phyloP scores from a whole-genome alignment of 2,113 vertebrate genomes.

The Climacteris rufus region DNA sequence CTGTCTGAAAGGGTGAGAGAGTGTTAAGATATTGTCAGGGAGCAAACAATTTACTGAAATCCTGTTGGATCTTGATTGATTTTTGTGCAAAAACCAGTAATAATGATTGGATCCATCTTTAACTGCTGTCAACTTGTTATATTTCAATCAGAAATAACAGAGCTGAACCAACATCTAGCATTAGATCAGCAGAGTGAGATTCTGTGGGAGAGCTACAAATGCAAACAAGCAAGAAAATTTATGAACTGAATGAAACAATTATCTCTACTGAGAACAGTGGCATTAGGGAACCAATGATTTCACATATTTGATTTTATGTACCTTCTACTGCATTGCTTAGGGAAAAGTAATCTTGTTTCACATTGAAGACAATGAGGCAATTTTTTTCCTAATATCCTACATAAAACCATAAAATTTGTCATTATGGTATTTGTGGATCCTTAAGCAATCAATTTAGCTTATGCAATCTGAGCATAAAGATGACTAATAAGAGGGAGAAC shows the following conservation, averaged over 20 bases:
- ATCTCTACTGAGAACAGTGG: slow-evolving; percentile 2
- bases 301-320: slow-evolving; percentile 41
- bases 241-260: slow-evolving; percentile 50
- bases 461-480: neutral
- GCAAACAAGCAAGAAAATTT: slow-evolving; percentile 53
- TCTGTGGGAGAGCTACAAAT: neutral
- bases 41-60: neutral
- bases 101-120: neutral
- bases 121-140: neutral
- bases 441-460: slow-evolving; percentile 44
- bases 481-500: neutral
- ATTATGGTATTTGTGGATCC: slow-evolving; percentile 28
- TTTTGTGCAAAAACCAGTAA: neutral
- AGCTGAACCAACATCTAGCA: neutral
- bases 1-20: neutral
- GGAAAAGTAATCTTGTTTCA: slow-evolving; percentile 33
- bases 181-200: neutral
- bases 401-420: slow-evolving; percentile 5
- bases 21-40: neutral
- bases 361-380: neutral
- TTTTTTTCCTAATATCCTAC: slow-evolving; percentile 20
- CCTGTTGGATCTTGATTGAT: neutral
- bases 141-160: neutral
- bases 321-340: neutral
- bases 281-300: slow-evolving; percentile 25